Percentiles rank a stretch among this genome's conserved stretches.
These are phyloP conservation scores for Montipora capitata DNA, from an alignment of 92 coral and sea anemone species.

Conservation along the genomic window DNA sequence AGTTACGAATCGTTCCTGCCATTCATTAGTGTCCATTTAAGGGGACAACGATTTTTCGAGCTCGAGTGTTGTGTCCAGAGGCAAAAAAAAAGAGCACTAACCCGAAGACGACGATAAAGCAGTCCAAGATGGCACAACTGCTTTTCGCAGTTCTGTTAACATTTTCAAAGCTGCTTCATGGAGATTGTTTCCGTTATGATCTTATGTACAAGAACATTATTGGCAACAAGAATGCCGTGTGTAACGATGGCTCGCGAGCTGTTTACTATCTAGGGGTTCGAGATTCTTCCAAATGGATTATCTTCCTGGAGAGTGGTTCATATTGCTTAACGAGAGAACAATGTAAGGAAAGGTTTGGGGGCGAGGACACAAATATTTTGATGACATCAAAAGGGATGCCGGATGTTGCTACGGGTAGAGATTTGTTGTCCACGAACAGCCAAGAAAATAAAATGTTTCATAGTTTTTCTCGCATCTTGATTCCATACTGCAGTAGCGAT, in stretches of 20 bases:
- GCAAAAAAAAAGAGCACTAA: not conserved
- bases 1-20: not conserved
- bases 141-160: not conserved
- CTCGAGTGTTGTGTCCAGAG: not conserved
- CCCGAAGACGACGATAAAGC: not conserved
- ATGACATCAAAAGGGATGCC: constrained; percentile 75
- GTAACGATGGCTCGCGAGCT: constrained; percentile 70
- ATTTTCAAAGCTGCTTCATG: not conserved
- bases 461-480: constrained; percentile 64
- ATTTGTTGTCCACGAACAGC: constrained; percentile 47
- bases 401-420: constrained; percentile 49
- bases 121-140: not conserved
- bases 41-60: not conserved
- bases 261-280: constrained; percentile 46
- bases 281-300: constrained; percentile 51
- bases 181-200: not conserved
- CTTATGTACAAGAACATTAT: constrained; percentile 15
- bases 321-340: constrained; percentile 62
- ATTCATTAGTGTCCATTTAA: not conserved
- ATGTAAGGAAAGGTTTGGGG: constrained; percentile 56
- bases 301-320: constrained; percentile 77
- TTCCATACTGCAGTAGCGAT: constrained; percentile 80
- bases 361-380: constrained; percentile 46
- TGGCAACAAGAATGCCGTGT: constrained; percentile 55
- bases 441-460: constrained; percentile 44